Base-by-base conservation (phyloP, 2,888 invertebrate genomes). In the Lasioglossum figueresi region DNA sequence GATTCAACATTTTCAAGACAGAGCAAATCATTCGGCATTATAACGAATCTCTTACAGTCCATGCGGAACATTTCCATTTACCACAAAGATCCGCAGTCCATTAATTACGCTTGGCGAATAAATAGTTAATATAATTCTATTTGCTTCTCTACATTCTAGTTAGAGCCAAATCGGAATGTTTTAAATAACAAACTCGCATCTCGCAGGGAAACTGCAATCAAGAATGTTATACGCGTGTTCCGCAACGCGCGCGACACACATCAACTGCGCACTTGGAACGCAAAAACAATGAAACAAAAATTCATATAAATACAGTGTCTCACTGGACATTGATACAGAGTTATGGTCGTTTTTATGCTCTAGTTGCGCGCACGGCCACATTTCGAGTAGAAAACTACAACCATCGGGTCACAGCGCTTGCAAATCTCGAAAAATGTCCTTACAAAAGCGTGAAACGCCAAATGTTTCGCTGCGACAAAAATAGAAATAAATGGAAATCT, bases 201-300 rank as follows among this genome's bases (percentile, higher is more conserved):
- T 59, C 14, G 5, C 14, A 27, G 59, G 10, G 5, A 59, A 27
- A 27, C 27, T 27, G 27, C 14, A 12, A 59, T 12, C n/a, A 27
- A 14, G 27, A 14, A 14, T 27, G 27, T 59, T n/a, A 14, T 14
- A 27, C 59, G 27, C 59, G 0, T 27, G 59, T 59, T 59, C 27
- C 59, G 59, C 27, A 59, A 59, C 27, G 16, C 5, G 59, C 59
- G 59, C 59, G 6, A 27, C 27, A 31, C 59, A 59, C 59, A 27
- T 27, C 59, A 59, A 4, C 59, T 27, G 14, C 59, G 59, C 59
- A 14, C 59, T 16, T 31, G 59, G 5, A 31, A 5, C 59, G 27
- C 59, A 59, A 59, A 59, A 59, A 31, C 59, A 59, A 59, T 59
- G 59, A 59, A 59, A 59, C 59, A 66, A 31, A 66, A 66, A 31